Conservation (phyloP, 2,888 invertebrate species). For the Abrostola tripartita region DNA sequence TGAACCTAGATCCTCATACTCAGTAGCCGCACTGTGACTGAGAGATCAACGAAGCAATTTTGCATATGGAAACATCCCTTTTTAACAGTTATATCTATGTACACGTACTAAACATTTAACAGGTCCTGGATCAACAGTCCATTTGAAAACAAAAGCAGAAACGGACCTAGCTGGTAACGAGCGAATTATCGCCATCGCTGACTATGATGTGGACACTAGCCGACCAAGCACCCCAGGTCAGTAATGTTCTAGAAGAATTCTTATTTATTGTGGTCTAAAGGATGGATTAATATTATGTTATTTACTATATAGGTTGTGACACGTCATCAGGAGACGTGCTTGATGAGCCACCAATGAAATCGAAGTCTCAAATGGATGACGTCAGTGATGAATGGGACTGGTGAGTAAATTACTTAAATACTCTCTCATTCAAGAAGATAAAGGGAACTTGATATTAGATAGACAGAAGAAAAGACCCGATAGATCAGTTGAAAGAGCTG, state of each 20-base stretch:
- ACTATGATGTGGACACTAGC: conserved; percentile 89
- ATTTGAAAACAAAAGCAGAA: conserved; percentile 85
- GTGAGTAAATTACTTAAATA: conserved; percentile 59
- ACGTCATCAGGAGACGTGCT: conserved; percentile 77
- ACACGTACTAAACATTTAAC: too few species aligned
- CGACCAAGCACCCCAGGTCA: conserved; percentile 89
- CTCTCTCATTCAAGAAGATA: background rate
- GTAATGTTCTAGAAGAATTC: background rate
- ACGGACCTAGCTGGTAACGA: conserved; percentile 83
- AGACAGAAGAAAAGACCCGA: too few species aligned
- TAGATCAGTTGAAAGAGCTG: too few species aligned
- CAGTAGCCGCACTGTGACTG: too few species aligned
- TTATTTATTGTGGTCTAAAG: background rate
- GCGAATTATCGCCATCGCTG: conserved; percentile 86
- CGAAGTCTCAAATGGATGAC: conserved; percentile 71
- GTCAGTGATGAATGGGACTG: conserved; percentile 83
- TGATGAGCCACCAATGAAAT: conserved; percentile 68
- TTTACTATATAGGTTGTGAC: conserved; percentile 71
- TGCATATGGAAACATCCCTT: too few species aligned
- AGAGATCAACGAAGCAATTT: too few species aligned
- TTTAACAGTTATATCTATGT: too few species aligned
- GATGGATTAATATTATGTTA: background rate
- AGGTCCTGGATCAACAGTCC: conserved; percentile 89
- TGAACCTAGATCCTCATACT: too few species aligned
- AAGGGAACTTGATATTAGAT: too few species aligned